These are phyloP conservation scores for Drosophila stalkeri DNA, from an alignment of 2,888 invertebrate species.

Conservation along the genomic window DNA sequence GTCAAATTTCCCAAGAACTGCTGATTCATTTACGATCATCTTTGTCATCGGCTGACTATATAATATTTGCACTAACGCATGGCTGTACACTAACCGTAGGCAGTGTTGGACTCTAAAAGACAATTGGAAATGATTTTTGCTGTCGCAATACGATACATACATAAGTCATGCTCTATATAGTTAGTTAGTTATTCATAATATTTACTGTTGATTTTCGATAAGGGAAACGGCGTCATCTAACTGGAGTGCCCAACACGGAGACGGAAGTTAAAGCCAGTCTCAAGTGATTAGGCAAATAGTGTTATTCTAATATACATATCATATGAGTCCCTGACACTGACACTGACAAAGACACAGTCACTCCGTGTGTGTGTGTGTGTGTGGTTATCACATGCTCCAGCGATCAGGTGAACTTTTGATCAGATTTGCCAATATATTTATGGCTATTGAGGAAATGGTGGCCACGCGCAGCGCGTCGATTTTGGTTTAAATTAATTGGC, in stretches of 20 bases:
- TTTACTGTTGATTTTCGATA: slow-evolving; percentile 31
- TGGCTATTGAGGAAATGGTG: background rate
- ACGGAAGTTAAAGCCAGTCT: slow-evolving; percentile 41
- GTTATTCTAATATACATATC: slow-evolving; percentile 10
- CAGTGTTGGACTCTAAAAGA: background rate
- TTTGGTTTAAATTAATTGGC: slow-evolving; percentile 24
- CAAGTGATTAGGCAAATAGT: slow-evolving; percentile 21
- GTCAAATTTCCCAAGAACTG: background rate
- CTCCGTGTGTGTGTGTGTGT: no score
- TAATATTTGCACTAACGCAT: background rate
- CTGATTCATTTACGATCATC: slow-evolving; percentile 3
- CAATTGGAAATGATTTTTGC: slow-evolving; percentile 8
- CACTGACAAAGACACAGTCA: background rate
- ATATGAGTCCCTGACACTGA: background rate
- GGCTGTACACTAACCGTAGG: background rate
- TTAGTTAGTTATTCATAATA: slow-evolving; percentile 6
- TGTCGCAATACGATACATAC: slow-evolving; percentile 18
- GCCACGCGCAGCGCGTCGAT: slow-evolving; percentile 34
- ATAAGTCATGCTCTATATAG: slow-evolving; percentile 7
- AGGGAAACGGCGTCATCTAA: slow-evolving; percentile 18
- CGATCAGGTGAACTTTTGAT: slow-evolving; percentile 25
- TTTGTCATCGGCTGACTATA: background rate
- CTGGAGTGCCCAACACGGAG: slow-evolving; percentile 41
- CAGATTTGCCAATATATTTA: background rate
- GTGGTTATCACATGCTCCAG: slow-evolving; percentile 35